Conservation (phyloP, 2,888 invertebrate species). For the Rhagonycha fulva region DNA sequence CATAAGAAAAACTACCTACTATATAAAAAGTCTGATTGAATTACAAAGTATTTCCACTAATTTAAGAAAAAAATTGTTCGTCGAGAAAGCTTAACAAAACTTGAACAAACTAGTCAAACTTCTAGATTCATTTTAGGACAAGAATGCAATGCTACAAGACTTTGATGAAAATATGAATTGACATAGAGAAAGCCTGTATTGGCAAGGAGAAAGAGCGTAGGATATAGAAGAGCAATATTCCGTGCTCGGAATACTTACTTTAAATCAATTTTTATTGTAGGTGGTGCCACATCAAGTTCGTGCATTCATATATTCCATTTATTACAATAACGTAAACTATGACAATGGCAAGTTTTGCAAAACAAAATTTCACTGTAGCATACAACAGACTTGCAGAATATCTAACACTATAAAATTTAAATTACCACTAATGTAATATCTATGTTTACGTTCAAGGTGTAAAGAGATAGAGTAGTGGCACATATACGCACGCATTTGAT, state of each 20-base stretch:
- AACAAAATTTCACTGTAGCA: not conserved
- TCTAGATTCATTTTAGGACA: constrained; percentile 31
- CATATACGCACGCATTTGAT: constrained; percentile 11
- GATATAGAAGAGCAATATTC: constrained; percentile 40
- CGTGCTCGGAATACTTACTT: constrained; percentile 37
- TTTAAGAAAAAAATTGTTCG: not conserved
- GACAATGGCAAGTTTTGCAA: not conserved
- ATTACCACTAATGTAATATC: not conserved
- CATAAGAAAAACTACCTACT: not conserved
- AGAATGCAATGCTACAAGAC: constrained; percentile 31
- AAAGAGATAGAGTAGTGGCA: not conserved
- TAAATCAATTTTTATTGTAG: constrained; percentile 39
- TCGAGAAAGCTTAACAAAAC: constrained; percentile 1
- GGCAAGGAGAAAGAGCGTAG: constrained; percentile 30
- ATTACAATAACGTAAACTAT: not conserved
- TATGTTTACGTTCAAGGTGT: not conserved
- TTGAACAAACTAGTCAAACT: constrained; percentile 19
- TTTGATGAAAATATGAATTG: constrained; percentile 38
- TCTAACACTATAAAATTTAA: not conserved
- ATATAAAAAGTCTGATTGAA: not conserved
- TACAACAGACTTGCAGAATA: not conserved
- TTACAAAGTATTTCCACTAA: not conserved
- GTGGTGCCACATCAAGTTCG: constrained; percentile 27
- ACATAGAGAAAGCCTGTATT: constrained; percentile 33
- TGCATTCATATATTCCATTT: constrained; percentile 15